Evolutionary conservation across 2,797 vertebrate genomes (phyloP).

Genomic region (Schizothorax lantsangensis): DNA sequence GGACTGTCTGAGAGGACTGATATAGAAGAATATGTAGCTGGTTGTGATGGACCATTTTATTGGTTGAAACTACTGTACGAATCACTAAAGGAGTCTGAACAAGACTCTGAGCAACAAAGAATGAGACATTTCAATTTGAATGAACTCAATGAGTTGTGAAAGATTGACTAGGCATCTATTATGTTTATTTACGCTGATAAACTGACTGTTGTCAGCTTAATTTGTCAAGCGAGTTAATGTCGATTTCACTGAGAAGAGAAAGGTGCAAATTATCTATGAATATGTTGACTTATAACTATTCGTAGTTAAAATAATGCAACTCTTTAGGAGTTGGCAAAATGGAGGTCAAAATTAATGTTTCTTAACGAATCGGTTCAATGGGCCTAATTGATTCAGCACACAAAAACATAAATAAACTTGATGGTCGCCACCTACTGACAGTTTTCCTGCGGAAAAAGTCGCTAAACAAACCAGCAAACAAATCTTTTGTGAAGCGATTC

Average conservation of each 20-base stretch:
- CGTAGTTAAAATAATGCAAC: background rate
- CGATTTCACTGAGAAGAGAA: background rate
- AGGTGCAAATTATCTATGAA: background rate
- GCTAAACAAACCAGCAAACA: background rate
- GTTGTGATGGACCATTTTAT: background rate
- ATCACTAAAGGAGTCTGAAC: background rate
- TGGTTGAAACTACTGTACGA: background rate
- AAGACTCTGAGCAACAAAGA: background rate
- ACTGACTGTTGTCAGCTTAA: background rate
- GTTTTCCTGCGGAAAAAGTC: background rate
- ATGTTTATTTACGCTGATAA: background rate
- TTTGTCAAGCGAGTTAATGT: slow-evolving; percentile 1
- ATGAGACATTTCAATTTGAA: background rate
- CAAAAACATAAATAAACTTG: background rate
- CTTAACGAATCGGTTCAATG: background rate
- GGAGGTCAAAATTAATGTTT: background rate
- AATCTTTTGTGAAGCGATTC: background rate
- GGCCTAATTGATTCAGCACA: background rate
- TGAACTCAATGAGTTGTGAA: too few species aligned
- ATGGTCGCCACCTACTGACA: background rate
- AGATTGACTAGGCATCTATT: background rate
- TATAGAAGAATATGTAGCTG: background rate
- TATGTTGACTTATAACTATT: background rate
- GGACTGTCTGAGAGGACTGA: background rate
- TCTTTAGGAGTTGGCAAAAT: background rate